Evolutionary conservation across 2,888 invertebrate species (phyloP), one percentile per base, ranked within the genome.

Genomic region (Heliconius charithonia): DNA sequence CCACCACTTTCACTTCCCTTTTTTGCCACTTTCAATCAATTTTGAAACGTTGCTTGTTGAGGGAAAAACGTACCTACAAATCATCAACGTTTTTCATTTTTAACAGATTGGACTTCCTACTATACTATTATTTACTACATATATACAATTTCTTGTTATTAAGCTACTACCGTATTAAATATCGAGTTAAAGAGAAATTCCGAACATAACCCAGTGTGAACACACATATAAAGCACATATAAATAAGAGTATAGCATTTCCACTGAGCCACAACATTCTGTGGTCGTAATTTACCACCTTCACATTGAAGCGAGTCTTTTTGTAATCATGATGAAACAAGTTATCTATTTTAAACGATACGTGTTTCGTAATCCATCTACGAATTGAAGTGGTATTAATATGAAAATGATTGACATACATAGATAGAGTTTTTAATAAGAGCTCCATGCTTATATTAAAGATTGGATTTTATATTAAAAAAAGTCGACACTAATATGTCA

Each of bases 271-370:
- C 12, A 32, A 37, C 32, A 27, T 63, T 74, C 74, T 63, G 27
- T 62, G 74, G 74, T 74, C 19, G 73, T 74, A 74, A 78, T 67
- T 78, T 73, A 78, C 59, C 67, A 78, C 73, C 72, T 45, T 62
- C 77, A 73, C 29, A 73, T 63, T 71, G 56, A 32, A 77, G n/a
- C 77, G 73, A 67, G 59, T 41, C 63, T 66, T 75, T 77, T 77
- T 77, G 72, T 77, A 67, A 73, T 29, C 59, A 56, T 69, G 77
- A 77, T 77, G 67, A 67, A 73, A 77, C 77, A 65, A 59, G 73
- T 67, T 66, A 73, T 73, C 45, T 65, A 75, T 75, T 41, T 71
- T 66, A 67, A 73, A 73, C 65, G 72, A 63, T 65, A 32, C 63
- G 7, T 32, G 69, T 77, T 77, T 76, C 72, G 62, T 77, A 70